Evolutionary conservation across 2,113 vertebrate genomes (phyloP).

Genomic region (Actenoides hombroni): DNA sequence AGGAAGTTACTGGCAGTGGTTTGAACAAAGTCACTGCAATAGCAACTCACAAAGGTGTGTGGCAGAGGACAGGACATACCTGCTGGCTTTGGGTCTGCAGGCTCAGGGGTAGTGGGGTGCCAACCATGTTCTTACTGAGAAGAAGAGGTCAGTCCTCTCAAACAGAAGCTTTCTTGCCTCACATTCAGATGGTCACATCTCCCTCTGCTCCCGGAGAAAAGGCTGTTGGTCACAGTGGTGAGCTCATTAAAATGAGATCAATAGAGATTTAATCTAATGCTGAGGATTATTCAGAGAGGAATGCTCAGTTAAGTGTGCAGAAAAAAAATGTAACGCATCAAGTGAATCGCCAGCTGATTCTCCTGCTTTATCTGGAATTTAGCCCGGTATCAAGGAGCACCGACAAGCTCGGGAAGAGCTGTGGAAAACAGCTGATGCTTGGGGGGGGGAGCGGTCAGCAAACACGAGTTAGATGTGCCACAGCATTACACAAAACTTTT

Average conservation of each 20-base stretch:
- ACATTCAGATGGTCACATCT: not conserved
- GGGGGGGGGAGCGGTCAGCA: not conserved
- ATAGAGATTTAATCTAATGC: slow-evolving; percentile 59
- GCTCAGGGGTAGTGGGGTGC: not conserved
- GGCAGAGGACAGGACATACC: not conserved
- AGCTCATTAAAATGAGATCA: slow-evolving; percentile 65
- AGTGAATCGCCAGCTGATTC: slow-evolving; percentile 47
- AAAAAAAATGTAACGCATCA: not conserved
- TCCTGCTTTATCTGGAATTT: not conserved
- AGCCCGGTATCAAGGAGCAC: not conserved
- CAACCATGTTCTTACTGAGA: rapidly evolving
- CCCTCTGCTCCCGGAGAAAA: not conserved
- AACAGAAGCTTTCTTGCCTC: not conserved
- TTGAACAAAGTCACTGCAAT: not conserved
- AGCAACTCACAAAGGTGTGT: not conserved
- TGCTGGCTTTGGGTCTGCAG: not conserved
- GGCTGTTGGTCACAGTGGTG: slow-evolving; percentile 29
- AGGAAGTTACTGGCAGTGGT: not conserved
- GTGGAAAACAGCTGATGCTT: not conserved
- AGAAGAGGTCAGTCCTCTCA: not conserved
- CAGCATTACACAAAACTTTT: not conserved
- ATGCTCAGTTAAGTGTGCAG: slow-evolving; percentile 47
- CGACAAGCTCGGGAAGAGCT: not conserved
- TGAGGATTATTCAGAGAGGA: slow-evolving; percentile 26
- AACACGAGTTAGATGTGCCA: not conserved